A percentile compares a stretch with the other conserved stretches of the same genome.
These are phyloP conservation scores for Campoletis raptor DNA, from an alignment of 2,888 invertebrate genomes.

Conservation along the genomic window DNA sequence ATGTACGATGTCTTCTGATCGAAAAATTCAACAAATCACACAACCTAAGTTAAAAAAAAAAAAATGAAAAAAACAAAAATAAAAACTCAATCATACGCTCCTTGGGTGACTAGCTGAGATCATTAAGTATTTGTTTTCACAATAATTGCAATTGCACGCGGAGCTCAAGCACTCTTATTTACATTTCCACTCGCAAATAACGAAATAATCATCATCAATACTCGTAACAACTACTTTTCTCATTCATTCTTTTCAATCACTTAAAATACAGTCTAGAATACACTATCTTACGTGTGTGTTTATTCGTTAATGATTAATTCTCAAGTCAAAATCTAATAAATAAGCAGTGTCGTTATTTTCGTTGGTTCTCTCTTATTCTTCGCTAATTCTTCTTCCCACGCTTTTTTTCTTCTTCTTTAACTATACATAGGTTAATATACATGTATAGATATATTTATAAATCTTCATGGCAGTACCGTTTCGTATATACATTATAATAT, in stretches of 20 bases:
- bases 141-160: constrained; percentile 58
- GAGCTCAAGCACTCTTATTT: constrained; percentile 66
- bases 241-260: constrained; percentile 17
- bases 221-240: constrained; percentile 1
- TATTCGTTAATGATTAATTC: constrained; percentile 28
- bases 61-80: constrained; percentile 15
- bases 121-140: constrained; percentile 60
- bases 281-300: constrained; percentile 31
- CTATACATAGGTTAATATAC: constrained; percentile 62
- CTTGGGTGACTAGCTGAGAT: constrained; percentile 73
- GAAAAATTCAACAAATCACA: constrained; percentile 14
- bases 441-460: constrained; percentile 61
- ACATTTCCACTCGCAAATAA: constrained; percentile 62
- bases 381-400: constrained; percentile 34
- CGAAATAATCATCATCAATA: constrained; percentile 10
- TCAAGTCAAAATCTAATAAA: constrained; percentile 28
- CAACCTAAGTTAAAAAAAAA: neutral
- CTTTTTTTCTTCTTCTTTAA: constrained; percentile 2
- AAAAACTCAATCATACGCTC: constrained; percentile 56
- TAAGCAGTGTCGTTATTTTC: constrained; percentile 50
- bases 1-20: constrained; percentile 29
- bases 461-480: constrained; percentile 74
- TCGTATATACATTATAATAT: constrained; percentile 32
- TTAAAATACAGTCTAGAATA: constrained; percentile 53
- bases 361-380: constrained; percentile 21